Conservation (phyloP, 2,113 vertebrate species). For the Ovis canadensis region DNA sequence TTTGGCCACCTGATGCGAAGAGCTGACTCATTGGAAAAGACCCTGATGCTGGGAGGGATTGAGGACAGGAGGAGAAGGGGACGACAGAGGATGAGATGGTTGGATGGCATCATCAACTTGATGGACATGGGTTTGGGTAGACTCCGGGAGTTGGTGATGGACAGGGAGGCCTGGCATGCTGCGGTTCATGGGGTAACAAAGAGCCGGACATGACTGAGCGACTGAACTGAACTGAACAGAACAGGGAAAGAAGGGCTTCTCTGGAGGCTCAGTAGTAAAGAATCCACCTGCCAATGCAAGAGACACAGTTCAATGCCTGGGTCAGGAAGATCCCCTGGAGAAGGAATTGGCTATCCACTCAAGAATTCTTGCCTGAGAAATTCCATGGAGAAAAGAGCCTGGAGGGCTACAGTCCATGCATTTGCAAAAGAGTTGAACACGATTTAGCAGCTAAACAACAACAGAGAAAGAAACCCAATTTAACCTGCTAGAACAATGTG, state of each 20-base stretch:
- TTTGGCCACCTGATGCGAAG: too few species aligned
- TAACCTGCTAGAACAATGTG: background rate
- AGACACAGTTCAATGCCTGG: background rate
- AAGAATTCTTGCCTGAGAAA: background rate
- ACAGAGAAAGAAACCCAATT: background rate
- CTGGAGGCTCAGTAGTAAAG: background rate
- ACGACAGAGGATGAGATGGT: too few species aligned
- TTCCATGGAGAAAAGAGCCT: background rate
- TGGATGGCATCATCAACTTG: rapidly evolving
- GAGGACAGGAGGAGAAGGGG: too few species aligned
- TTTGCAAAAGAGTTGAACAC: background rate
- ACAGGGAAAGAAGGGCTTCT: background rate
- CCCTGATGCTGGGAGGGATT: too few species aligned
- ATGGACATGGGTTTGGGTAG: too few species aligned
- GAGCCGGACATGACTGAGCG: rapidly evolving
- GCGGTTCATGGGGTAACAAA: too few species aligned
- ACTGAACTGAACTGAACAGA: too few species aligned
- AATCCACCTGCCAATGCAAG: background rate
- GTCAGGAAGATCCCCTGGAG: background rate
- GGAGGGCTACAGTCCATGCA: rapidly evolving
- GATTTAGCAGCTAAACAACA: background rate
- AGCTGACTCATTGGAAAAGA: too few species aligned
- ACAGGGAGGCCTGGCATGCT: too few species aligned
- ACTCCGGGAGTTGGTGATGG: too few species aligned
- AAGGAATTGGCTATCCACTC: background rate